Conservation (phyloP, 1,140 invertebrate genomes). For the Drosophila subobscura region DNA sequence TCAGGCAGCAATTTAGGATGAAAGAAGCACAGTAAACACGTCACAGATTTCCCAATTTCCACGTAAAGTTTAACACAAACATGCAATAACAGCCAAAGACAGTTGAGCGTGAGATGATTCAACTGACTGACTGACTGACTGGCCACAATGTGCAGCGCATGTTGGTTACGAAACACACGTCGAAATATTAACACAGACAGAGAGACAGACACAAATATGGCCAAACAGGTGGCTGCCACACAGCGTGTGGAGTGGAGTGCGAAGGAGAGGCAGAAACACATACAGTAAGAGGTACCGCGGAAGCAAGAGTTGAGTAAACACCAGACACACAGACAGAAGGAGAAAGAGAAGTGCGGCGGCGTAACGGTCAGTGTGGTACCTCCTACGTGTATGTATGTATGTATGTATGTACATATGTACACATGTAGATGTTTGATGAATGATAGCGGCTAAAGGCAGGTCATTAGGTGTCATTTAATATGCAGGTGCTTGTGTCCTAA, state of each 20-base stretch:
- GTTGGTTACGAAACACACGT: conserved; percentile 56
- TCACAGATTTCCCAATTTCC: too few species aligned
- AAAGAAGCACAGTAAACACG: too few species aligned
- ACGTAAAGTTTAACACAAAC: neutral
- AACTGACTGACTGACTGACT: conserved; percentile 13
- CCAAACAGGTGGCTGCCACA: conserved; percentile 14
- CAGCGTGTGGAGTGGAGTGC: neutral
- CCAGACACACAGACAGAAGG: neutral
- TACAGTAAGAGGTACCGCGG: conserved; percentile 3
- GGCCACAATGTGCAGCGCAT: conserved; percentile 49
- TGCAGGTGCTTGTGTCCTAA: conserved; percentile 16
- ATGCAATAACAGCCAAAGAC: neutral
- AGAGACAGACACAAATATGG: conserved; percentile 5
- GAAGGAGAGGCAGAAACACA: conserved; percentile 42
- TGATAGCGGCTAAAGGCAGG: conserved; percentile 16
- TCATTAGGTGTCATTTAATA: conserved; percentile 44
- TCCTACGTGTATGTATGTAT: conserved; percentile 19
- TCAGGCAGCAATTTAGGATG: too few species aligned
- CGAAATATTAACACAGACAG: conserved; percentile 43
- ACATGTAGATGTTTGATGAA: neutral
- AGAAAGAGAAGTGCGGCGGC: conserved; percentile 40
- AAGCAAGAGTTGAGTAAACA: conserved; percentile 18
- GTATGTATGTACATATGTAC: neutral
- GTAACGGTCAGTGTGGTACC: conserved; percentile 29
- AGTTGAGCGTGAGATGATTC: conserved; percentile 1